Evolutionary conservation across 2,888 invertebrate genomes (phyloP), one percentile per base, ranked within the genome.

Genomic region (Cenopis cana): DNA sequence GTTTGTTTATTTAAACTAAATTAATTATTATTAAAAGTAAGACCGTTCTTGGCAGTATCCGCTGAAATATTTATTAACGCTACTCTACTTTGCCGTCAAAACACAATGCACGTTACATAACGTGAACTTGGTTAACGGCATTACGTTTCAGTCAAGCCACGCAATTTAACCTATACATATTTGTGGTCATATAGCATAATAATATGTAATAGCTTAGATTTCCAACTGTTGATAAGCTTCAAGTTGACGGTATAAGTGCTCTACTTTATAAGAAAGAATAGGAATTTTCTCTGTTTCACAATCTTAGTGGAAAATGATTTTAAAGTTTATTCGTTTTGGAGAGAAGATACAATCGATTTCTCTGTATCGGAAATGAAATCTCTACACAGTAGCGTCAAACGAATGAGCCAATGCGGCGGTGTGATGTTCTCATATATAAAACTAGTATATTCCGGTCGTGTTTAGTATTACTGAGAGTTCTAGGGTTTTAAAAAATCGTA

Each of bases 361-460:
- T n/a, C 61, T 62, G 10, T 68, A 62, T 61, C 46, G 52, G 59
- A 60, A 68, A 68, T 68, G 57, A 59, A 59, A 67, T 55, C 29
- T 55, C 29, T 54, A 33, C 38, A 54, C 41, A 61, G 33, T 36
- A 49, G 55, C 56, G 38, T 55, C 55, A 62, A 69, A 62, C 49
- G 36, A 62, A 55, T 12, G 33, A 36, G 33, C 29, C 38, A 61
- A 38, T 50, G 2, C 14, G 17, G 36, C 11, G 36, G 12, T 20
- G 56, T 12, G 20, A 8, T 56, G 14, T 33, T 29, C 50, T 41
- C 17, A 36, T 52, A 59, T 59, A 41, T 59, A 41, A 20, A 41
- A 41, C 14, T 59, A 59, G 14, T 18, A 41, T 3, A 38, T 12
- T 38, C 12, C 3, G 38, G 38, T 38, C 38, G 38, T 38, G 38